Evolutionary conservation across 2,797 vertebrate species (phyloP).

Genomic region (Periophthalmus magnuspinnatus): DNA sequence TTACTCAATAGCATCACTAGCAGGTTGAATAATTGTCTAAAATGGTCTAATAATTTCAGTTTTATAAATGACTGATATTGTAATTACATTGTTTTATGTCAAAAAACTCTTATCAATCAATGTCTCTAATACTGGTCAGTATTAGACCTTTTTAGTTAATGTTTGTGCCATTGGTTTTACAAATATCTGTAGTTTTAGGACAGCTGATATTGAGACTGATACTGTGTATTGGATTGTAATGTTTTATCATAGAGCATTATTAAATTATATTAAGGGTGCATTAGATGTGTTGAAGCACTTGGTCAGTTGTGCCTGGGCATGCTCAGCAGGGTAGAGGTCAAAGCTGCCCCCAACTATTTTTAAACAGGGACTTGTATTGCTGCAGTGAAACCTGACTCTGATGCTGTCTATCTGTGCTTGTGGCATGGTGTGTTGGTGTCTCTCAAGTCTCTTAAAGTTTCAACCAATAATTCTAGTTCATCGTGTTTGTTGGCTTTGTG

Average conservation of each 20-base stretch:
- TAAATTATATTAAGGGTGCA: constrained; percentile 11
- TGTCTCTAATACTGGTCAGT: constrained; percentile 2
- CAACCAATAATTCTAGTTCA: constrained; percentile 6
- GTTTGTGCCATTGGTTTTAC: neutral
- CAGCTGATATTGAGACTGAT: neutral
- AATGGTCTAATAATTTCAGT: constrained; percentile 4
- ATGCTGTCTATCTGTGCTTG: constrained; percentile 38
- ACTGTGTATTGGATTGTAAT: constrained; percentile 5
- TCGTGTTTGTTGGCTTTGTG: neutral
- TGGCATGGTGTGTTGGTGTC: constrained; percentile 21
- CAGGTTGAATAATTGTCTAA: constrained; percentile 7
- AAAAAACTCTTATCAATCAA: neutral
- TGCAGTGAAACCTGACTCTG: constrained; percentile 69
- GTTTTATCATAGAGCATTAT: constrained; percentile 4
- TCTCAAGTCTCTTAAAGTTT: constrained; percentile 1
- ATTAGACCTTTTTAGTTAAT: neutral
- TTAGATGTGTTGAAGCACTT: constrained; percentile 22
- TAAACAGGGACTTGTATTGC: constrained; percentile 54
- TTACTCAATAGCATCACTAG: constrained; percentile 37
- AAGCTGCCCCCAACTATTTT: constrained; percentile 64
- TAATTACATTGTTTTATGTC: neutral
- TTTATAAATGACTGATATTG: too few species aligned
- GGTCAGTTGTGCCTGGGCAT: constrained; percentile 56
- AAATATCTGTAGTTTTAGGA: neutral
- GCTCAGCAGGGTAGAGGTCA: constrained; percentile 60